Percentiles rank a stretch among this genome's conserved stretches.
Evolutionary conservation across 2,888 invertebrate species (phyloP).

Genomic region (Mesochorus sp.): DNA sequence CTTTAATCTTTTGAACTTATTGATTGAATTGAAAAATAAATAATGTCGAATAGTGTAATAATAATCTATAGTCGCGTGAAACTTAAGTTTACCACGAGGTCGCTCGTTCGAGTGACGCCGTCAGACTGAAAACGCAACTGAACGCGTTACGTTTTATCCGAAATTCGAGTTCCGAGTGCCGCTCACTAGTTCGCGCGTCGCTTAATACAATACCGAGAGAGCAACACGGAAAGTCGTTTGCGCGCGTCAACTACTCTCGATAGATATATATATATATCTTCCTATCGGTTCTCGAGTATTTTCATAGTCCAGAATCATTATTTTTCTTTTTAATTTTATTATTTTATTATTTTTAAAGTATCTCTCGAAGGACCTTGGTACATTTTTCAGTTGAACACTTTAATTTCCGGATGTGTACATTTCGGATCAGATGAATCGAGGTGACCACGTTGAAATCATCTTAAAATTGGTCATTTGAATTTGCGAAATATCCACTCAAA

Average conservation of each 20-base stretch:
- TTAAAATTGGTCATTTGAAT: too few species aligned
- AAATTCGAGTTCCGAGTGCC: slow-evolving; percentile 53
- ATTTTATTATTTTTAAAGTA: too few species aligned
- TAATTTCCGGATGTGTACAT: too few species aligned
- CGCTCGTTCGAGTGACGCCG: slow-evolving; percentile 77
- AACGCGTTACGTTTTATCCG: slow-evolving; percentile 59
- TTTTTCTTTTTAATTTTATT: background rate
- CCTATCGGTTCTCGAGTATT: background rate
- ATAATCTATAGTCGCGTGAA: slow-evolving; percentile 18
- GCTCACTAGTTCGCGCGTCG: slow-evolving; percentile 42
- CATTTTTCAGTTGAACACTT: too few species aligned
- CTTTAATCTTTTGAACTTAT: background rate
- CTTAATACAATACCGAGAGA: slow-evolving; percentile 2
- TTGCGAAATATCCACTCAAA: too few species aligned
- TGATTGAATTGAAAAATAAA: background rate
- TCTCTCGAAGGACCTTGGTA: too few species aligned
- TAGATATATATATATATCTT: background rate
- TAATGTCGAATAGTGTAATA: background rate
- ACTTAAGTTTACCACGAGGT: slow-evolving; percentile 69
- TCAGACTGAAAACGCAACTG: slow-evolving; percentile 75
- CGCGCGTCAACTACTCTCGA: slow-evolving; percentile 11
- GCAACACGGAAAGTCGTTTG: slow-evolving; percentile 23
- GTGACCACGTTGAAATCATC: too few species aligned
- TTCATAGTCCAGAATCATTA: too few species aligned
- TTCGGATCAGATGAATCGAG: too few species aligned